Evolutionary conservation across 2,797 vertebrate species (phyloP).

Genomic region (Eleutherodactylus coqui): DNA sequence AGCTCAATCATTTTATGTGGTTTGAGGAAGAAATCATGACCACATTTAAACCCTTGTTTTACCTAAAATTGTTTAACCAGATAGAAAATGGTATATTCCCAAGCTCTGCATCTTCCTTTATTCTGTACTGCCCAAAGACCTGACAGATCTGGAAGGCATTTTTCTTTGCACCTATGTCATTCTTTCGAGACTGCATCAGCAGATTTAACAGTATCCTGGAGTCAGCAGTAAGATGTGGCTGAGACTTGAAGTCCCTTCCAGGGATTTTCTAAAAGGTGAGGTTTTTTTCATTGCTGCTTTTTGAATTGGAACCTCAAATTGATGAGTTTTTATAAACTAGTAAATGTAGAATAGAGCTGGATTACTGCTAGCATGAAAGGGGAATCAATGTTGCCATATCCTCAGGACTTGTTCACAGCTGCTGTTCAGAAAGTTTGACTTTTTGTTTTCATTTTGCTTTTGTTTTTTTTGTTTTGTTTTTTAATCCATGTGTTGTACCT

Average conservation of each 20-base stretch:
- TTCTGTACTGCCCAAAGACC: background rate
- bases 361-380: background rate
- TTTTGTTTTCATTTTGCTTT: background rate
- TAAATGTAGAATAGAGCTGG: background rate
- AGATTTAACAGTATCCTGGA: background rate
- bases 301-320: background rate
- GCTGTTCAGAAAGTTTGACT: background rate
- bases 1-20: background rate
- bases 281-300: background rate
- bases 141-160: background rate
- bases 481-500: background rate
- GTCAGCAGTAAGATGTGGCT: background rate
- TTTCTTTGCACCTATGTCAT: background rate
- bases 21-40: background rate
- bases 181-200: background rate
- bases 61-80: no score
- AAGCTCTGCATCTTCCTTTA: background rate
- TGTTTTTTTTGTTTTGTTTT: no score
- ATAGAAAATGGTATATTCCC: background rate
- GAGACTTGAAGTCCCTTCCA: background rate
- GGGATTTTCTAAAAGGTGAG: background rate
- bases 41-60: background rate
- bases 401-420: background rate
- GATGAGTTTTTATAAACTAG: background rate
- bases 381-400: background rate